Evolutionary conservation across 2,113 vertebrate species (phyloP).

Genomic region (Tetrao urogallus): DNA sequence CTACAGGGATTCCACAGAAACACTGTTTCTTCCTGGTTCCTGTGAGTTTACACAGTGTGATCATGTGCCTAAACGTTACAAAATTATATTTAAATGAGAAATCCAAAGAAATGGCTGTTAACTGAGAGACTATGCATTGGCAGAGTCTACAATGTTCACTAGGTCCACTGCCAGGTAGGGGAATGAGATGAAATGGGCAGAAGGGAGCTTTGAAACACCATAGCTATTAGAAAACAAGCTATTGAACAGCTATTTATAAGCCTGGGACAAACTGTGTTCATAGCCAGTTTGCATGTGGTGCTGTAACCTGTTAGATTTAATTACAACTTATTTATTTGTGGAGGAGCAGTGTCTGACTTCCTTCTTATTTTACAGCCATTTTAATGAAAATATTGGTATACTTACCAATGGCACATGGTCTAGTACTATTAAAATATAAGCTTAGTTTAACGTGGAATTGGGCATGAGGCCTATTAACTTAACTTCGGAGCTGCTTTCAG

Average conservation of each 20-base stretch:
- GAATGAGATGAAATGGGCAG: not conserved
- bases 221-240: not conserved
- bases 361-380: not conserved
- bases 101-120: not conserved
- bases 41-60: not conserved
- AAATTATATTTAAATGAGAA: not conserved
- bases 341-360: not conserved
- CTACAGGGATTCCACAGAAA: too few relatives aligned
- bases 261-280: not conserved
- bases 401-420: not conserved
- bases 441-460: not conserved
- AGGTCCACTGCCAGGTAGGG: not conserved
- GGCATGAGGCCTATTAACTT: not conserved
- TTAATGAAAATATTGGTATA: not conserved
- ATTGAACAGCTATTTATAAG: not conserved
- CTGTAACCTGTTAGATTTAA: not conserved
- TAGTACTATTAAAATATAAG: not conserved
- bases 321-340: not conserved
- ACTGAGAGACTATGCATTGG: not conserved
- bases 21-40: not conserved
- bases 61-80: not conserved
- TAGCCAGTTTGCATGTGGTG: not conserved
- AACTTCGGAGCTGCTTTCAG: not conserved
- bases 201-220: not conserved
- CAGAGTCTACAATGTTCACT: not conserved